phyloP scores from a whole-genome alignment of 2,113 vertebrate genomes.

The Ondatra zibethicus region DNA sequence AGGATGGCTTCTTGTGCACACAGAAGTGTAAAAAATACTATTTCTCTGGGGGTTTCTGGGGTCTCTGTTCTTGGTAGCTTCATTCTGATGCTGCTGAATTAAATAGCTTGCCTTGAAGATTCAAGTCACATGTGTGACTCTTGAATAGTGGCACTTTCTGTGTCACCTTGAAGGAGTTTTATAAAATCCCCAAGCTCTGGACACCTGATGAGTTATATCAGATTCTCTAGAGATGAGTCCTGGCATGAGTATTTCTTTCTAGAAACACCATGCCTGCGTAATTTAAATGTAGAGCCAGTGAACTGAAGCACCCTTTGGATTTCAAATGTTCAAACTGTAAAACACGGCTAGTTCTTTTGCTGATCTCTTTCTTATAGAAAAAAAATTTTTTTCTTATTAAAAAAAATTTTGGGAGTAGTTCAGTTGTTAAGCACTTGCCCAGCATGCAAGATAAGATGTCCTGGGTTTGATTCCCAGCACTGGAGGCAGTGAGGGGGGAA shows the following conservation, averaged over 20 bases:
- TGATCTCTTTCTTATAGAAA: background rate
- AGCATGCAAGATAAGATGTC: background rate
- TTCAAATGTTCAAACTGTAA: background rate
- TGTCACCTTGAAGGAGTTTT: background rate
- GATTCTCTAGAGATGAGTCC: background rate
- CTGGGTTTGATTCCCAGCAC: background rate
- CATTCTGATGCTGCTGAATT: background rate
- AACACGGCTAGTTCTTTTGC: constrained; percentile 5
- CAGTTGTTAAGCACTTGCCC: background rate
- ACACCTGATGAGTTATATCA: background rate
- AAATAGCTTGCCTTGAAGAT: background rate
- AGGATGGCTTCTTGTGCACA: background rate
- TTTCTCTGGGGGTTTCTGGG: background rate
- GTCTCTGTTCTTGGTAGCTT: background rate
- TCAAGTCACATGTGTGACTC: background rate
- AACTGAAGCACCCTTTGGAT: background rate
- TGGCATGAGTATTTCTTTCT: constrained; percentile 9
- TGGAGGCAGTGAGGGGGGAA: background rate
- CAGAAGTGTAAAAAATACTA: background rate
- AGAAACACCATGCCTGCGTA: background rate
- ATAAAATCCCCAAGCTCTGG: background rate
- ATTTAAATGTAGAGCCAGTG: background rate
- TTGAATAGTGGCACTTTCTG: background rate
- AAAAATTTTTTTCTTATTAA: background rate
- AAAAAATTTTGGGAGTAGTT: background rate